Evolutionary conservation across 2,888 invertebrate species (phyloP).

Genomic region (Heliconius charithonia): DNA sequence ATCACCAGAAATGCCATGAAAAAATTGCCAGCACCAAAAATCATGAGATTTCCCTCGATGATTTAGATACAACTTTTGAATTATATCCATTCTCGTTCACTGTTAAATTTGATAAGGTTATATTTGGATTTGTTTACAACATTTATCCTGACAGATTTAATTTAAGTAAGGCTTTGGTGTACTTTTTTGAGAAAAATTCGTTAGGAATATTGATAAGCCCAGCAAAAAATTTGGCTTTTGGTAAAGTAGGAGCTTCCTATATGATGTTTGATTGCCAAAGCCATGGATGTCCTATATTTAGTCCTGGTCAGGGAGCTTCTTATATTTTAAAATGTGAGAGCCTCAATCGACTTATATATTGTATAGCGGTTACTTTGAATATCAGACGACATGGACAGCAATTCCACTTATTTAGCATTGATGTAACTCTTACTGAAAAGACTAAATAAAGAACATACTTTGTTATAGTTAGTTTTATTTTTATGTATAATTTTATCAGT

Average conservation of each 20-base stretch:
- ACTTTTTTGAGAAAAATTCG: conserved; percentile 82
- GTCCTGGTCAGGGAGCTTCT: conserved; percentile 82
- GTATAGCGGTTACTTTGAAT: conserved; percentile 85
- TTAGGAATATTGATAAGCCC: conserved; percentile 83
- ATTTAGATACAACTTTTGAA: conserved; percentile 80
- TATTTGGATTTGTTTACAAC: conserved; percentile 86
- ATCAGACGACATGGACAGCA: conserved; percentile 80
- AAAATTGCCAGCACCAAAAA: conserved; percentile 74
- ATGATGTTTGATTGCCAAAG: conserved; percentile 88
- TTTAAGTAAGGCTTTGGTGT: conserved; percentile 84
- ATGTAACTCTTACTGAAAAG: conserved; percentile 61
- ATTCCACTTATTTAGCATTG: conserved; percentile 77
- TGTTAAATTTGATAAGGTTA: conserved; percentile 82
- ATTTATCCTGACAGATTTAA: conserved; percentile 83
- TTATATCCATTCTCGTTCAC: conserved; percentile 84
- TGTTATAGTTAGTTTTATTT: conserved; percentile 20
- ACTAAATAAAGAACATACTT: conserved; percentile 58
- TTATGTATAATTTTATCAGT: background rate
- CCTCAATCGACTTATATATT: conserved; percentile 85
- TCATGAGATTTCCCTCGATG: conserved; percentile 83
- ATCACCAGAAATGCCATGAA: conserved; percentile 78
- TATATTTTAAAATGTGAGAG: conserved; percentile 85
- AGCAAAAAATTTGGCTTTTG: conserved; percentile 81
- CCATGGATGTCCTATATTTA: conserved; percentile 84
- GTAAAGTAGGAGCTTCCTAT: conserved; percentile 80